Percentiles rank a stretch among this genome's conserved stretches.
phyloP scores from a whole-genome alignment of 2,113 vertebrate genomes.

The Archocentrus centrarchus region DNA sequence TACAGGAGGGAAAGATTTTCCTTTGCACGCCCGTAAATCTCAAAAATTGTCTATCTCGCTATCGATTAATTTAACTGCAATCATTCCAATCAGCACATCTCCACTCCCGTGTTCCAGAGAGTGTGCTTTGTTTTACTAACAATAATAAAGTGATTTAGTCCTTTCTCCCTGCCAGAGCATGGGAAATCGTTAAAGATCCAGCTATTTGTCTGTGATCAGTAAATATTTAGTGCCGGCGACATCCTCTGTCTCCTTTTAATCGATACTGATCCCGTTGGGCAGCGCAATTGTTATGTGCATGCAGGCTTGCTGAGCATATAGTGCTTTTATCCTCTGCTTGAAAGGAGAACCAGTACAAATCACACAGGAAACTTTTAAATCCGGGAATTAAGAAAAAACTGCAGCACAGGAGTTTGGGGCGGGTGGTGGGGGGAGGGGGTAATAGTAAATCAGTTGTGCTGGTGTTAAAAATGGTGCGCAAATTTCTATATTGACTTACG shows the following conservation, averaged over 20 bases:
- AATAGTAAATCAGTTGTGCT: slow-evolving; percentile 37
- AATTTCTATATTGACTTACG: slow-evolving; percentile 19
- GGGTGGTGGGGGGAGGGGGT: background rate
- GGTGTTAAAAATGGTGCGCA: slow-evolving; percentile 11
- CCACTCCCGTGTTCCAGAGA: slow-evolving; percentile 85
- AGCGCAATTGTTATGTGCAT: slow-evolving; percentile 83
- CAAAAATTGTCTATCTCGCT: slow-evolving; percentile 78
- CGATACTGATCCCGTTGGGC: slow-evolving; percentile 89
- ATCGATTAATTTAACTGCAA: slow-evolving; percentile 94
- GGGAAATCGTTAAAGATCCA: slow-evolving; percentile 91
- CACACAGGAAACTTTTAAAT: slow-evolving; percentile 58
- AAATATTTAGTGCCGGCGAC: slow-evolving; percentile 97
- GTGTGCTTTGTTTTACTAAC: slow-evolving; percentile 92
- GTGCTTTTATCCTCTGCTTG: slow-evolving; percentile 67
- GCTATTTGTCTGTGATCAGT: slow-evolving; percentile 96
- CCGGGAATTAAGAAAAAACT: slow-evolving; percentile 35
- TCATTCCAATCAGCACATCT: slow-evolving; percentile 91
- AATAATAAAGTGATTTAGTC: slow-evolving; percentile 96
- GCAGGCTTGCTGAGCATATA: slow-evolving; percentile 78
- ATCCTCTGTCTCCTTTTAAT: slow-evolving; percentile 90
- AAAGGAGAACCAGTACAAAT: slow-evolving; percentile 54
- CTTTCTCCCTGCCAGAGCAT: slow-evolving; percentile 84
- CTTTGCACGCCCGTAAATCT: slow-evolving; percentile 60
- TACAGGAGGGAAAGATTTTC: slow-evolving; percentile 37
- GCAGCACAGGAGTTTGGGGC: background rate